Evolutionary conservation across 2,113 vertebrate genomes (phyloP), one percentile per base, ranked within the genome.

Genomic region (Seriola dumerili): DNA sequence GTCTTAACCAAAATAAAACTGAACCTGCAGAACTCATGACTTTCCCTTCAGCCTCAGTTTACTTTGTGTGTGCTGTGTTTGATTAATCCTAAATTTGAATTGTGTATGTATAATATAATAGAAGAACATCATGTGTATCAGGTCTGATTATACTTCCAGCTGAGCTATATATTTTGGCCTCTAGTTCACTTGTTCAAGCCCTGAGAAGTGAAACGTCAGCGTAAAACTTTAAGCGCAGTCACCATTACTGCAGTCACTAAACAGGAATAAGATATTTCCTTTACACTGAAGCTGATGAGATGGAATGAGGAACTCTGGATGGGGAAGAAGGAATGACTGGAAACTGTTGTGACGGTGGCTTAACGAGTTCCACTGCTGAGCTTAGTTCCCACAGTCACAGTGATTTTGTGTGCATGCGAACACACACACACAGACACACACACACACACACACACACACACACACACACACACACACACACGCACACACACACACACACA

Each of bases 261-360:
- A 54, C 17, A 72, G 74, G 52, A 78, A 72, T 4, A 38, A 72
- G 19, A 62, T 0, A 50, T 78, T 72, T 66, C 50, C 61, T 42
- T 64, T 16, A 71, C 0, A 6, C 16, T 3, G 14, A 76, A 29
- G 34, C 42, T 34, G 42, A 67, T 68, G 62, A 68, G 21, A 67
- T 52, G 68, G 71, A 81, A 75, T 50, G 69, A 78, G 61, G 64
- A 72, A 52, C 38, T 61, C 8, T 17, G 25, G 62, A 73, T 40
- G 14, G 16, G 48, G 58, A 64, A 58, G 21, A 3, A 62, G n/a
- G 14, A 48, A 58, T 19, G 36, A 44, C 14, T 72, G 61, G 50
- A 54, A 48, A 57, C 50, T 54, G 19, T n/a, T 54, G 19, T 54
- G 40, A 42, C 40, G 8, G 9, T 42, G 40, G 29, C 29, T 29